Evolutionary conservation across 2,797 vertebrate genomes (phyloP), one percentile per base, ranked within the genome.

Genomic region (Pyrocephalus nanus): DNA sequence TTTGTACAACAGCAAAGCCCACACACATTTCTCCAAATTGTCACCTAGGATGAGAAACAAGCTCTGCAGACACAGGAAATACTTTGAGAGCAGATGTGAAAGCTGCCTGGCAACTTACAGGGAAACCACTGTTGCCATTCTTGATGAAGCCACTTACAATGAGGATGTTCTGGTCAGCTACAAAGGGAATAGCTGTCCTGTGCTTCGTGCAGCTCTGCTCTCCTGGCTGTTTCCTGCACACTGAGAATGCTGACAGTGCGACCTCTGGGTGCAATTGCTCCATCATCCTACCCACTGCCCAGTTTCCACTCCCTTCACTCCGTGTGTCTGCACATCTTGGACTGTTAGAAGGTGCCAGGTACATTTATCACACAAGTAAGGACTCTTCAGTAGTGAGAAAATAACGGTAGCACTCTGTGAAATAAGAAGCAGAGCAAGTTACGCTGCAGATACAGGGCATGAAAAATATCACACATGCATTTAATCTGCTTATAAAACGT

Each of bases 381-480:
- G 23, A 4, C 17, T 72, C 38, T 3, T 1, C 17, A 57, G 43
- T 26, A 43, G 76, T 60, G 26, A 27, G 43, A 62, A 83, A 67
- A 43, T 22, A n/a, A 84, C 72, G n/a, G 36, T 32, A 32, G 7
- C 2, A 0, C 42, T 14, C 27, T 11, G 15, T 45, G 66, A 85
- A 85, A 62, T 40, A 66, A 65, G 32, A 58, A 73, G 30, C 30
- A 62, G 15, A 73, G 12, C 25, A 73, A 67, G 8, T 21, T n/a
- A 53, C 0, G 0, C 32, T 51, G 43, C n/a, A 76, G n/a, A 50
- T 45, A 67, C 0, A 43, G 25, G 12, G 12, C 29, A 55, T 34
- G 20, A 64, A 74, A 90, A 71, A 50, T 21, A 12, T 51, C 57
- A 71, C 15, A 18, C 4, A 15, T 47, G 11, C 36, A 36, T 80